A percentile compares a stretch with the other conserved stretches of the same genome.
phyloP scores from a whole-genome alignment of 37 sponge, comb jelly and placozoan species.

The Tethya wilhelma region DNA sequence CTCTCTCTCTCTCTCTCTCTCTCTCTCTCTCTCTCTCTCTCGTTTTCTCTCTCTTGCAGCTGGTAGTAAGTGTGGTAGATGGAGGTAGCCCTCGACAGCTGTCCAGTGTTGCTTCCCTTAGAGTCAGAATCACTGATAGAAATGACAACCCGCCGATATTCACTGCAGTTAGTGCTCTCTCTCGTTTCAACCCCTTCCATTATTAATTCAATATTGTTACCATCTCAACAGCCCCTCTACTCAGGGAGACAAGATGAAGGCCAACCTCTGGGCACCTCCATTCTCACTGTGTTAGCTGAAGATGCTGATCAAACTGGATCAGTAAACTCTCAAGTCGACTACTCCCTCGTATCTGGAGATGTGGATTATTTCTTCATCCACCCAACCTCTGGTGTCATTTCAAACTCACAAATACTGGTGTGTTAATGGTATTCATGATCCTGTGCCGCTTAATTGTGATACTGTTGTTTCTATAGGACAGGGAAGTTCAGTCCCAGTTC shows the following conservation, averaged over 20 bases:
- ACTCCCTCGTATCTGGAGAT: constrained; percentile 14
- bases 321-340: constrained; percentile 16
- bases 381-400: constrained; percentile 29
- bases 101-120: constrained; percentile 14
- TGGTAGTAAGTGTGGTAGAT: constrained; percentile 21
- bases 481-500: constrained; percentile 1
- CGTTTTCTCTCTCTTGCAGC: neutral
- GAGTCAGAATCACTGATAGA: constrained; percentile 6
- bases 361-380: constrained; percentile 22
- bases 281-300: constrained; percentile 43
- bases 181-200: neutral
- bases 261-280: constrained; percentile 9
- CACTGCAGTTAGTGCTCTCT: neutral
- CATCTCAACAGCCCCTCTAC: constrained; percentile 2
- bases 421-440: neutral
- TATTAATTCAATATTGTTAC: neutral
- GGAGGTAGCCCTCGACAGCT: neutral
- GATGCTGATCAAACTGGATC: constrained; percentile 44
- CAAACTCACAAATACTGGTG: constrained; percentile 20
- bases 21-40: no score
- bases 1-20: no score
- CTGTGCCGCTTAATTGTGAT: neutral
- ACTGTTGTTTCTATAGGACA: constrained; percentile 15
- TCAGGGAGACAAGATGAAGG: constrained; percentile 30
- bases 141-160: constrained; percentile 50